These are phyloP conservation scores for Daubentonia madagascariensis DNA, from an alignment of 2,113 vertebrate genomes.

Conservation along the genomic window DNA sequence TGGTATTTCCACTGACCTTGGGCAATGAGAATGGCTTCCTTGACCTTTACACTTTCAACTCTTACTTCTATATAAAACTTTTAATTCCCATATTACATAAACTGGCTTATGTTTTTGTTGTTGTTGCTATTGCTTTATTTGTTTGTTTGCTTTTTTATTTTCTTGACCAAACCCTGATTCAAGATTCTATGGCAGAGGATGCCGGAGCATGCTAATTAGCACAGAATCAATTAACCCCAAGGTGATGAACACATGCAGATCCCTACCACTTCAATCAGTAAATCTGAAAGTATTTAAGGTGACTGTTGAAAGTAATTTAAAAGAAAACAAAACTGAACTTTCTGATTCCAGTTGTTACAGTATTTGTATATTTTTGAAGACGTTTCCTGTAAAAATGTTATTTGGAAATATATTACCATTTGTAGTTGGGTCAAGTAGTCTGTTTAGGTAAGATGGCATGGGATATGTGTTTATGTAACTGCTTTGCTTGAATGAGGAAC, in stretches of 20 bases:
- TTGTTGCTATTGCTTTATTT: background rate
- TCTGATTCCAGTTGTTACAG: background rate
- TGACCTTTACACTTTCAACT: background rate
- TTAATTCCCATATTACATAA: background rate
- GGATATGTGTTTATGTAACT: background rate
- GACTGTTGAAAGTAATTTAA: background rate
- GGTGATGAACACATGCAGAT: background rate
- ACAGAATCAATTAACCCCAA: background rate
- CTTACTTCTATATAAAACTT: background rate
- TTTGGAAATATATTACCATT: background rate
- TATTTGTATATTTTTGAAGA: background rate
- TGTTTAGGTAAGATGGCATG: background rate
- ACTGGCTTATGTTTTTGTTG: background rate
- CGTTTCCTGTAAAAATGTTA: background rate
- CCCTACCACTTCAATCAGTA: background rate
- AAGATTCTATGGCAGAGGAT: background rate
- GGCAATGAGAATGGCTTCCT: background rate
- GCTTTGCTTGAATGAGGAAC: background rate
- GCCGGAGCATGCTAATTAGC: background rate
- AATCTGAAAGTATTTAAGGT: background rate
- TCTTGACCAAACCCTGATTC: background rate
- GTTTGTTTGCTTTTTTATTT: background rate
- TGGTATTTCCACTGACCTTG: background rate
- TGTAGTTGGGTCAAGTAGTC: background rate
- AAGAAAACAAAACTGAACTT: background rate